Percentiles rank a stretch among this genome's conserved stretches.
These are phyloP conservation scores for Flexamia atlantica DNA, from an alignment of 2,888 invertebrate genomes.

Conservation along the genomic window DNA sequence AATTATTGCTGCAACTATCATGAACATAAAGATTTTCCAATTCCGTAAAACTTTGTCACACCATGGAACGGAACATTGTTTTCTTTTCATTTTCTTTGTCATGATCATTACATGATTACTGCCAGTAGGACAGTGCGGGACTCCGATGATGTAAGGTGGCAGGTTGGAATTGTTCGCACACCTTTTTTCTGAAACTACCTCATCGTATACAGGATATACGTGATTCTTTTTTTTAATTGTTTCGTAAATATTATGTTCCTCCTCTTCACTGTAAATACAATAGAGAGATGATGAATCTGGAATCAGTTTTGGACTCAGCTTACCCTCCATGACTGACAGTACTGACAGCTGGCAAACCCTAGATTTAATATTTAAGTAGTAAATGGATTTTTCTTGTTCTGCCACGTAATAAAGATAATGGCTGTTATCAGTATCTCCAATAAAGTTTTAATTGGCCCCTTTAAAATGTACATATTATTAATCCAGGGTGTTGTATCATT, in stretches of 20 bases:
- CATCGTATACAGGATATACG: conserved; percentile 12
- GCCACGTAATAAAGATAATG: background rate
- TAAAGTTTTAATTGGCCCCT: too few species aligned
- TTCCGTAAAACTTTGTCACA: background rate
- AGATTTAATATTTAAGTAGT: too few species aligned
- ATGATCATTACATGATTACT: background rate
- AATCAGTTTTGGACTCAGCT: background rate
- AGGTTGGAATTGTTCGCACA: background rate
- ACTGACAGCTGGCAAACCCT: background rate
- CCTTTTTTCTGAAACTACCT: background rate
- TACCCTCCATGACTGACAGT: conserved; percentile 1
- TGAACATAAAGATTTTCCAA: background rate
- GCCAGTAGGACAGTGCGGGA: background rate
- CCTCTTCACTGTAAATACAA: conserved; percentile 31
- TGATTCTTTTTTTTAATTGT: background rate
- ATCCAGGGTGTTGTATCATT: too few species aligned
- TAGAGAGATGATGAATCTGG: conserved; percentile 8
- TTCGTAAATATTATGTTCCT: conserved; percentile 32
- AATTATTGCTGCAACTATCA: background rate
- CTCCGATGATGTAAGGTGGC: background rate
- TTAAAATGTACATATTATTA: too few species aligned
- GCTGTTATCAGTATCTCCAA: too few species aligned
- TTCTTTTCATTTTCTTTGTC: background rate
- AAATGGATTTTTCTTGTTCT: background rate
- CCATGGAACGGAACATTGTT: background rate